phyloP scores from a whole-genome alignment of 2,113 vertebrate genomes.

The Takifugu flavidus region DNA sequence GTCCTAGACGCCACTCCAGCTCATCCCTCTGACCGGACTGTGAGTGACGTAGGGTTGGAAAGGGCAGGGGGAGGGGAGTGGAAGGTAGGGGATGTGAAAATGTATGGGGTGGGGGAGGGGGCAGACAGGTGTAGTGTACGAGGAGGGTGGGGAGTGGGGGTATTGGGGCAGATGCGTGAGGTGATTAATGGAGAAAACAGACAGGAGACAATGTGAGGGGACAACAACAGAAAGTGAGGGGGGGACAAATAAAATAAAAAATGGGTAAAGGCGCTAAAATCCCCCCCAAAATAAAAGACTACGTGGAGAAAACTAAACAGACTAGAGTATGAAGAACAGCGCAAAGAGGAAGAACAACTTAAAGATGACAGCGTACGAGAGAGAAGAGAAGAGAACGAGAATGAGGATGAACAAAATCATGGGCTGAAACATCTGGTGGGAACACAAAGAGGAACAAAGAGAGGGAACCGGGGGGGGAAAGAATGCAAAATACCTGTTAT shows the following conservation, averaged over 20 bases:
- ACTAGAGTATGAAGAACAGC: constrained; percentile 90
- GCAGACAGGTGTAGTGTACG: constrained; percentile 39
- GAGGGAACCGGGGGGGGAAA: constrained; percentile 67
- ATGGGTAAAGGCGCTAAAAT: constrained; percentile 50
- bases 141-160: constrained; percentile 66
- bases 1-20: constrained; percentile 89
- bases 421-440: constrained; percentile 90
- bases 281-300: constrained; percentile 37
- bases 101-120: constrained; percentile 38
- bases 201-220: constrained; percentile 69
- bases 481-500: constrained; percentile 90
- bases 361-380: constrained; percentile 86
- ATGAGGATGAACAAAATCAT: constrained; percentile 89
- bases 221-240: constrained; percentile 27
- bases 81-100: constrained; percentile 36
- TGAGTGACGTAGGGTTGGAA: constrained; percentile 66
- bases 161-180: constrained; percentile 37
- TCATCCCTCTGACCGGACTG: constrained; percentile 97
- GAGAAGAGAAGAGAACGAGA: constrained; percentile 85
- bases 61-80: neutral
- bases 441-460: constrained; percentile 79
- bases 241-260: constrained; percentile 64
- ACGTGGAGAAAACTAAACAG: constrained; percentile 41
- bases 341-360: constrained; percentile 89
- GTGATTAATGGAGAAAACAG: constrained; percentile 70